phyloP scores from a whole-genome alignment of 2,888 invertebrate species.

The Marasmarcha lunaedactyla region DNA sequence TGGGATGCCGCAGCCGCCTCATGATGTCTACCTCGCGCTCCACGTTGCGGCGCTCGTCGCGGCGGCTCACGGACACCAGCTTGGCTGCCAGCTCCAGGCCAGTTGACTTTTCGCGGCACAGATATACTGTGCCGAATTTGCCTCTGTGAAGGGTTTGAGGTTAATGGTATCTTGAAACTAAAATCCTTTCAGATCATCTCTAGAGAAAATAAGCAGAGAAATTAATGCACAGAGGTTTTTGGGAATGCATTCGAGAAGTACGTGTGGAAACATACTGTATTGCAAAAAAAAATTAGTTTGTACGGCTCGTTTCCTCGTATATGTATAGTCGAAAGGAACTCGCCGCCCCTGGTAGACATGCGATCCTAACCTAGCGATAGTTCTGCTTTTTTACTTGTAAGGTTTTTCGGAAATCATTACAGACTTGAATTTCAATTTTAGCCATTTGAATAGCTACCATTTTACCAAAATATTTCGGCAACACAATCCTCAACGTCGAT shows the following conservation, averaged over 20 bases:
- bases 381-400: too few species aligned
- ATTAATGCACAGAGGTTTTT: not conserved
- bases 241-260: not conserved
- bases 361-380: too few species aligned
- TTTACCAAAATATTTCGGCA: too few species aligned
- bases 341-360: too few species aligned
- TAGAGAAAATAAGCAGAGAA: conserved; percentile 10
- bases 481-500: too few species aligned
- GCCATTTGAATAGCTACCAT: too few species aligned
- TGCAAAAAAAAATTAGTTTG: not conserved
- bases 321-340: too few species aligned
- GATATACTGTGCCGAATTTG: conserved; percentile 96
- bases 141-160: conserved; percentile 87
- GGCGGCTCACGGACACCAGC: conserved; percentile 86
- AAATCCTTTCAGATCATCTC: too few species aligned
- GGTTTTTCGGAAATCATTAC: too few species aligned
- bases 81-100: conserved; percentile 91
- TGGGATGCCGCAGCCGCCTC: conserved; percentile 92
- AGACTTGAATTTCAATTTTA: too few species aligned
- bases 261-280: too few species aligned
- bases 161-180: too few species aligned
- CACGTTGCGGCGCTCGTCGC: conserved; percentile 91
- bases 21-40: conserved; percentile 97
- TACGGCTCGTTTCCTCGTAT: not conserved
- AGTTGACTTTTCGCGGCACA: conserved; percentile 86